Evolutionary conservation across 2,888 invertebrate species (phyloP).

Genomic region (Himalopsyche japonica): DNA sequence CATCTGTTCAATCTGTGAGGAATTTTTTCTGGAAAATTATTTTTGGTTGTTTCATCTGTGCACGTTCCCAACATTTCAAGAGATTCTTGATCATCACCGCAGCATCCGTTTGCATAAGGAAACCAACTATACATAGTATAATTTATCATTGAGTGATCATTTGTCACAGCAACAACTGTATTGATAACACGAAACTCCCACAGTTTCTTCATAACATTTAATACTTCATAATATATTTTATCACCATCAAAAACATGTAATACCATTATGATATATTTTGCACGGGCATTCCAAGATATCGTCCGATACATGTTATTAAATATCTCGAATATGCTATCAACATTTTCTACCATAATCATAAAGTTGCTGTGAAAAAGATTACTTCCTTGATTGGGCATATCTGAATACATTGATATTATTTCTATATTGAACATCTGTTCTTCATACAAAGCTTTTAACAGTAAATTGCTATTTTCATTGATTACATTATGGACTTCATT

Average conservation of each 20-base stretch:
- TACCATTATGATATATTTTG: background rate
- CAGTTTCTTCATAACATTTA: background rate
- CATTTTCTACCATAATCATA: background rate
- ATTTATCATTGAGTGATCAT: background rate
- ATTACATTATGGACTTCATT: background rate
- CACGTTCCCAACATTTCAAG: background rate
- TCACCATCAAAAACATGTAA: background rate
- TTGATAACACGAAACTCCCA: background rate
- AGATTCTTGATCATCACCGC: background rate
- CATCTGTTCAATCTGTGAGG: background rate
- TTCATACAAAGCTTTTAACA: background rate
- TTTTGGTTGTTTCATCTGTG: background rate
- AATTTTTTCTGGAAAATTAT: background rate
- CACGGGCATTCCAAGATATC: background rate
- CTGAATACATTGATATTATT: no score
- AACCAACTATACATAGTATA: background rate
- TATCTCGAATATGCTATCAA: background rate
- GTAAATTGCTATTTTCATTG: background rate
- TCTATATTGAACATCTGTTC: no score
- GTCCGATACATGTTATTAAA: background rate
- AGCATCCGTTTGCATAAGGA: background rate
- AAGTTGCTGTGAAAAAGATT: no score
- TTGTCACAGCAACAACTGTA: background rate
- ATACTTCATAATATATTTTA: background rate
- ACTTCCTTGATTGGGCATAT: no score